Base-by-base conservation (phyloP, 2,113 vertebrate genomes). In the Rhinolophus sinicus region DNA sequence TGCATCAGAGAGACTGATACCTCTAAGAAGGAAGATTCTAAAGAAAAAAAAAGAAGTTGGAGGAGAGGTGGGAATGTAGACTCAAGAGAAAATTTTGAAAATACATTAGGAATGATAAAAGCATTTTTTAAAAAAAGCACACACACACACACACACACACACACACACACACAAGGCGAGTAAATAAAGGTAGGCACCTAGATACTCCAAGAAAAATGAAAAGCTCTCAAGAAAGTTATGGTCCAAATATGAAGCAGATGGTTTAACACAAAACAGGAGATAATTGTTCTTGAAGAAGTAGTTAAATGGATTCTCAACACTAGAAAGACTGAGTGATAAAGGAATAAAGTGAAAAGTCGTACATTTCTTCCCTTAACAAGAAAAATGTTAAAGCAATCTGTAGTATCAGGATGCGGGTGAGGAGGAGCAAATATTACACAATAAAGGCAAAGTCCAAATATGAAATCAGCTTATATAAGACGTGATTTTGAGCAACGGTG, bases 211-310 rank as follows among this genome's bases (percentile, higher is more conserved):
- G 40, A 77, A 93, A 84, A 87, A 80, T 26, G 35, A 82, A 92
- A 95, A n/a, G 28, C 86, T 83, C 75, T 88, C 40, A 50, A 93
- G 56, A 83, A 94, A 95, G 65, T 62, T n/a, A 76, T 4, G 13
- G 40, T 50, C 54, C 54, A 89, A 73, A 89, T 30, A 78, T 15
- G 24, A 87, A 96, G 52, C 56, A 92, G 22, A 56, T 35, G 52
- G 64, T 15, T 81, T 54, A 88, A 65, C 47, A 86, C 3, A 80
- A 56, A 90, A 56, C 10, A 77, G 50, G 30, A 52, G 8, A 90
- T 47, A 50, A 64, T 11, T 60, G 72, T 88, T 93, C 93, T 64
- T 80, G 50, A 80, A 54, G 72, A 95, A 90, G 52, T 94, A 90
- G 54, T 75, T 64, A 94, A 89, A 73, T 76, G 13, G 58, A 67